phyloP scores from a whole-genome alignment of 1,140 invertebrate species.

The Drosophila biarmipes region DNA sequence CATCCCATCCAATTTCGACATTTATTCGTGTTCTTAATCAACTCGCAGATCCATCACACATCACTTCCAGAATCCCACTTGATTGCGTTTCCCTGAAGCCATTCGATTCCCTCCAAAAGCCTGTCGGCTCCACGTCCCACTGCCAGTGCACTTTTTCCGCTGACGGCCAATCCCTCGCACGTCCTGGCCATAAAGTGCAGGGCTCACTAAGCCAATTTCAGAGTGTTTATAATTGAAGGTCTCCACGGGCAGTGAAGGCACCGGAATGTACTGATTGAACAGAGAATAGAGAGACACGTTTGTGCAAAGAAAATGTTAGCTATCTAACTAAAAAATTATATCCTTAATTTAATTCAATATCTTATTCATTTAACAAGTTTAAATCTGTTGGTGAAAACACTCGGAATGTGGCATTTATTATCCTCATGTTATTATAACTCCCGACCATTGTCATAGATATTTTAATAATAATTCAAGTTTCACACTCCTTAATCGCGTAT shows the following conservation, averaged over 20 bases:
- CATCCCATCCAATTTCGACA: not conserved
- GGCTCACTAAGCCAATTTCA: conserved; percentile 51
- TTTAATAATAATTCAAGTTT: conserved; percentile 14
- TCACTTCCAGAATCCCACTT: conserved; percentile 9
- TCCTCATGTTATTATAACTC: not conserved
- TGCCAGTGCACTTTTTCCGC: conserved; percentile 26
- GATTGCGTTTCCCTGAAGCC: conserved; percentile 22
- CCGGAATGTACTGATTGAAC: not conserved
- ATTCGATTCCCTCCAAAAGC: not conserved
- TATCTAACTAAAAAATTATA: no score
- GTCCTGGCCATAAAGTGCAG: conserved; percentile 48
- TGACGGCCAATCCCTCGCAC: conserved; percentile 42
- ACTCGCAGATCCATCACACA: conserved; percentile 7
- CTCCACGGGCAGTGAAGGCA: conserved; percentile 9
- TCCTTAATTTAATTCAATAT: no score
- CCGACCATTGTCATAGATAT: conserved; percentile 8
- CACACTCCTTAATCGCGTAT: conserved; percentile 19
- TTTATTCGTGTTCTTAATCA: conserved; percentile 20
- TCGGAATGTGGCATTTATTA: conserved; percentile 2
- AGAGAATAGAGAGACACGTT: not conserved
- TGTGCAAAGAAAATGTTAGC: not conserved
- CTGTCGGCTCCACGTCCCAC: not conserved
- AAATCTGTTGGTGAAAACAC: not conserved
- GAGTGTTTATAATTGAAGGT: conserved; percentile 59
- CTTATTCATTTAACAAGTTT: not conserved